Evolutionary conservation across 2,113 vertebrate genomes (phyloP).

Genomic region (Lutjanus erythropterus): DNA sequence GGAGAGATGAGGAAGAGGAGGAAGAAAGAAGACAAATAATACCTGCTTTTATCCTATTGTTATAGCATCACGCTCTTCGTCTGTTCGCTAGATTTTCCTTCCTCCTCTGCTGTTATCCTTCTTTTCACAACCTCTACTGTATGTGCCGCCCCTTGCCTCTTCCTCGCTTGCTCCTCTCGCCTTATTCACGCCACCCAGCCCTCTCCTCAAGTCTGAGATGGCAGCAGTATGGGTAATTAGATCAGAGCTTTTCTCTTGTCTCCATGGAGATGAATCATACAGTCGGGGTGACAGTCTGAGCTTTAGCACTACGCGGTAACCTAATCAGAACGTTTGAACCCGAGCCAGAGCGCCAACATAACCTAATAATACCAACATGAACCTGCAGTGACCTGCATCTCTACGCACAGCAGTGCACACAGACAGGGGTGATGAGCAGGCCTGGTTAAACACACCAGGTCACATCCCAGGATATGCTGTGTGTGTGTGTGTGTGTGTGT

Average conservation of each 20-base stretch:
- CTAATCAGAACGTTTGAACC: slow-evolving; percentile 82
- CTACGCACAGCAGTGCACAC: slow-evolving; percentile 57
- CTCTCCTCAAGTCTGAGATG: slow-evolving; percentile 67
- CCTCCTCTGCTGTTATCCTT: slow-evolving; percentile 15
- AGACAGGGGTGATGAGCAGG: slow-evolving; percentile 60
- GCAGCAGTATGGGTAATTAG: slow-evolving; percentile 79
- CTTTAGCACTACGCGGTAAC: slow-evolving; percentile 76
- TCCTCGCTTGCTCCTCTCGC: slow-evolving; percentile 42
- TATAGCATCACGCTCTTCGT: slow-evolving; percentile 35
- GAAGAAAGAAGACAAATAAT: slow-evolving; percentile 66
- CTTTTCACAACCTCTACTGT: slow-evolving; percentile 18
- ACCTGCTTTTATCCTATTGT: slow-evolving; percentile 70
- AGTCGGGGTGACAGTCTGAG: slow-evolving; percentile 80
- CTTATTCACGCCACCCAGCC: slow-evolving; percentile 55
- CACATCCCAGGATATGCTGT: slow-evolving; percentile 62
- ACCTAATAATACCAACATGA: slow-evolving; percentile 78
- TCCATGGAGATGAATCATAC: slow-evolving; percentile 85
- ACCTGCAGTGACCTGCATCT: slow-evolving; percentile 77
- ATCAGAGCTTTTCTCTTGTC: slow-evolving; percentile 81
- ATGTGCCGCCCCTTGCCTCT: slow-evolving; percentile 23
- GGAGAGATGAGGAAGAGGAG: slow-evolving; percentile 63
- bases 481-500: slow-evolving; percentile 45
- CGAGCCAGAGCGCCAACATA: slow-evolving; percentile 70
- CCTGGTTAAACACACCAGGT: slow-evolving; percentile 76
- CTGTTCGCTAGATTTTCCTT: slow-evolving; percentile 37